Evolutionary conservation across 2,797 vertebrate genomes (phyloP).

Genomic region (Sebastiscus albofasciatus): DNA sequence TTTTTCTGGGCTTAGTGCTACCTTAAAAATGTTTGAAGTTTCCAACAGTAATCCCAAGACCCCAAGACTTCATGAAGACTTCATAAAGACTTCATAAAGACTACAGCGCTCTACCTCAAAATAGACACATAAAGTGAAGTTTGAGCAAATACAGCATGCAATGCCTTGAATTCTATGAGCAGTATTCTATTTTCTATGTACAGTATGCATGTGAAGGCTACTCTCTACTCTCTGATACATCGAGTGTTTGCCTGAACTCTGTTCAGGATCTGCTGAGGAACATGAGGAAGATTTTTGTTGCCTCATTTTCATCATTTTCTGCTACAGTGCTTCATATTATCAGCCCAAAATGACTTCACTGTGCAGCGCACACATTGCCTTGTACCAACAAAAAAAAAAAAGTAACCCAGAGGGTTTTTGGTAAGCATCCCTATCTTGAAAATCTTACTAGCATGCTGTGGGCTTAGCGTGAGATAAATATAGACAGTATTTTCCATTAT

Average conservation of each 20-base stretch:
- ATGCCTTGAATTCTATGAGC: not conserved
- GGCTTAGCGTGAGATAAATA: conserved; percentile 37
- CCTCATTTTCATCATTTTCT: conserved; percentile 29
- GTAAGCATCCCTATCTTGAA: conserved; percentile 39
- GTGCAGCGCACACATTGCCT: conserved; percentile 18
- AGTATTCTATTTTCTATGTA: not conserved
- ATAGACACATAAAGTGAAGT: not conserved
- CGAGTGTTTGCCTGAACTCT: conserved; percentile 10
- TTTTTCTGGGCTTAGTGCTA: conserved; percentile 11
- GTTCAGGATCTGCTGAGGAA: conserved; percentile 10
- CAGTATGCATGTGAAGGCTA: not conserved
- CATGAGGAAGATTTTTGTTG: not conserved
- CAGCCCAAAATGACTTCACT: conserved; percentile 18
- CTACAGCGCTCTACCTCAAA: not conserved
- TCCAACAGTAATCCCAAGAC: conserved; percentile 19
- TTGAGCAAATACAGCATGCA: not conserved
- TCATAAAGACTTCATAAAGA: conserved; percentile 23
- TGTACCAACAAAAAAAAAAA: conserved; percentile 21
- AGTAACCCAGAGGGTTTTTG: conserved; percentile 45
- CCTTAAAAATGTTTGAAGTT: conserved; percentile 18
- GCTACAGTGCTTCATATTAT: conserved; percentile 25
- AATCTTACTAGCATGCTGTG: conserved; percentile 47
- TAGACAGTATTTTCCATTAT: conserved; percentile 41
- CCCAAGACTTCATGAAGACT: conserved; percentile 12
- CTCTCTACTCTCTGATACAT: not conserved